phyloP scores from a whole-genome alignment of 2,888 invertebrate genomes.

The Pollenia griseotomentosa region DNA sequence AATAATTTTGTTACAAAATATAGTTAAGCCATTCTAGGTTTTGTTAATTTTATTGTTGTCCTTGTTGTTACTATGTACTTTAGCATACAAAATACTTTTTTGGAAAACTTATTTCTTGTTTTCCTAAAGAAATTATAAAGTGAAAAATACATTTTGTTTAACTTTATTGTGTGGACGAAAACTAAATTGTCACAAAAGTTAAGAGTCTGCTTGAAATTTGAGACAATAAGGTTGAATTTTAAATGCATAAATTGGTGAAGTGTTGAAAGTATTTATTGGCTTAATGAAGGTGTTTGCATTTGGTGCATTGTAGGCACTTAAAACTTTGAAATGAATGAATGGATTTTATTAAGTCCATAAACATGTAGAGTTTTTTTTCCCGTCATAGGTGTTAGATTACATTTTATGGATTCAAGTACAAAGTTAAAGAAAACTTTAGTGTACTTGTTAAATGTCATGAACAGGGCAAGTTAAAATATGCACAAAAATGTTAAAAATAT shows the following conservation, averaged over 20 bases:
- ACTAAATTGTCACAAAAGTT: background rate
- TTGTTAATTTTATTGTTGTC: conserved; percentile 51
- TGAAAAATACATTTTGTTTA: conserved; percentile 36
- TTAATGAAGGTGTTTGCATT: conserved; percentile 11
- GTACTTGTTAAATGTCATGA: too few relatives aligned
- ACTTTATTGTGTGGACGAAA: conserved; percentile 37
- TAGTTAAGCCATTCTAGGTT: conserved; percentile 69
- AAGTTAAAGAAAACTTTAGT: background rate
- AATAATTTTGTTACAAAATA: conserved; percentile 72
- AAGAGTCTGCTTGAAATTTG: background rate
- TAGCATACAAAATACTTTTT: conserved; percentile 57
- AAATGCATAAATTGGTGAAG: background rate
- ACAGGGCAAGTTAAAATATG: too few relatives aligned
- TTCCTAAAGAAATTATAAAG: conserved; percentile 57
- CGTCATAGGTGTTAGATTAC: too few relatives aligned
- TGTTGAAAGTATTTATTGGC: conserved; percentile 40
- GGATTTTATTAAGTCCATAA: too few relatives aligned
- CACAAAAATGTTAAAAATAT: too few relatives aligned
- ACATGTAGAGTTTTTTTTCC: too few relatives aligned
- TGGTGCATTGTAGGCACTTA: conserved; percentile 1
- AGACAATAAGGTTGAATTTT: background rate
- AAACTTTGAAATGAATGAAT: background rate
- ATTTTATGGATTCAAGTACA: background rate
- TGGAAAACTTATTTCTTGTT: conserved; percentile 58
- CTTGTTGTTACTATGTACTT: conserved; percentile 17